Percentiles rank a stretch among this genome's conserved stretches.
These are phyloP conservation scores for Sceloporus undulatus DNA, from an alignment of 2,113 vertebrate species.

Conservation along the genomic window DNA sequence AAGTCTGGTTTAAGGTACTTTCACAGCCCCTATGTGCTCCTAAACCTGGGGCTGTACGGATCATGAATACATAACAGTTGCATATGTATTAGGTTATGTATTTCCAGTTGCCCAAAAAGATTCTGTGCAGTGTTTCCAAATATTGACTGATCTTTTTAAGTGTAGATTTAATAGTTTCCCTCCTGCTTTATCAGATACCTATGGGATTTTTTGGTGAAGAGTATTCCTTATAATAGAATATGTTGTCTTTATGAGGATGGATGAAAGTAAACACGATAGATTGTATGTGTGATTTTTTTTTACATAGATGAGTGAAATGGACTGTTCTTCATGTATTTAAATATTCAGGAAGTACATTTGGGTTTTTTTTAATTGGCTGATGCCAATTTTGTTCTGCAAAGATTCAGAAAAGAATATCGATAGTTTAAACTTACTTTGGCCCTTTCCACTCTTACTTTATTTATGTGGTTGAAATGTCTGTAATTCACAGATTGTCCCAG, in stretches of 20 bases:
- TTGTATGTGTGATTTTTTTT: neutral
- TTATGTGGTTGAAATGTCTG: constrained; percentile 40
- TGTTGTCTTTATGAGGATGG: neutral
- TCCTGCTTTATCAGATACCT: neutral
- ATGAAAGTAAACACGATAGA: neutral
- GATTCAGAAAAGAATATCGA: neutral
- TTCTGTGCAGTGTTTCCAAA: no score
- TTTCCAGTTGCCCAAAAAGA: no score
- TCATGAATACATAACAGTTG: no score
- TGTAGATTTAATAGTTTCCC: no score
- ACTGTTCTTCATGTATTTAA: neutral
- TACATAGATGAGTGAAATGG: neutral
- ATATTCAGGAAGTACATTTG: neutral
- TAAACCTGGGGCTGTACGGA: no score
- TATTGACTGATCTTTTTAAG: no score
- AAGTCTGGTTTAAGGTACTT: no score
- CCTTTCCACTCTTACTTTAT: neutral
- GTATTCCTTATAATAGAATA: no score
- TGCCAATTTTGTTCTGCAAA: neutral
- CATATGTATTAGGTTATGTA: no score
- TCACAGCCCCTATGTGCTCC: no score
- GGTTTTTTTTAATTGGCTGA: neutral
- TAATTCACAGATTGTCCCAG: constrained; percentile 89
- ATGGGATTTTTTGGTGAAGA: no score
- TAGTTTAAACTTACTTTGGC: neutral